A percentile compares a stretch with the other conserved stretches of the same genome.
Evolutionary conservation across 2,113 vertebrate genomes (phyloP).

Genomic region (Pachyramphus minor): DNA sequence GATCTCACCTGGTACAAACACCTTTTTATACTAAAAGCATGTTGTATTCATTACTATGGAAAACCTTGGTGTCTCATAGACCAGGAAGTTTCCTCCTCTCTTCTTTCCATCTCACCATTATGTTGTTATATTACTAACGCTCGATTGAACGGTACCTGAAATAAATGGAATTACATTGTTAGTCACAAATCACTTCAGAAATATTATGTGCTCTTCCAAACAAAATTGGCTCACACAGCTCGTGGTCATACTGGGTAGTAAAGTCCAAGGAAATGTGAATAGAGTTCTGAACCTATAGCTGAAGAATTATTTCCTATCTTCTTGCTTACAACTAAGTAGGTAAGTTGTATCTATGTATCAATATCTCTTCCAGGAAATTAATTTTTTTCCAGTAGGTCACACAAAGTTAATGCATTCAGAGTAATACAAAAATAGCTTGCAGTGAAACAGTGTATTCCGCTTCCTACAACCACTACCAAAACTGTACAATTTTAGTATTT

Average conservation of each 20-base stretch:
- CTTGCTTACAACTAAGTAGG: not conserved
- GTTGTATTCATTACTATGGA: not conserved
- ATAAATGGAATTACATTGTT: not conserved
- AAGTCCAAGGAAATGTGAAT: not conserved
- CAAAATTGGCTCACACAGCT: not conserved
- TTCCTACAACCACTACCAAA: not conserved
- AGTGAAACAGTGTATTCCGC: not conserved
- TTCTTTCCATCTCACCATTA: not conserved
- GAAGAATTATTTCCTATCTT: not conserved
- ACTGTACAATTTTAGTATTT: not conserved
- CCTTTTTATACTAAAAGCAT: not conserved
- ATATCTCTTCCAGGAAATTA: not conserved
- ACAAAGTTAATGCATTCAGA: not conserved
- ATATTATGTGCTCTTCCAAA: not conserved
- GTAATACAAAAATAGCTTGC: not conserved
- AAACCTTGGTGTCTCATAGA: not conserved
- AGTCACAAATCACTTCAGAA: not conserved
- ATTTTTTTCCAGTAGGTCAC: not conserved
- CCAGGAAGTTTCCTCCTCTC: not conserved
- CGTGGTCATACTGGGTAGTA: not conserved
- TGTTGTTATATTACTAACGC: not conserved
- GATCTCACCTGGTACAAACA: not conserved
- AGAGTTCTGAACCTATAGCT: not conserved
- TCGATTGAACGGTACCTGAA: not conserved
- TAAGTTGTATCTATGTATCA: not conserved